phyloP scores from a whole-genome alignment of 1,140 invertebrate genomes.

The Ceratitis capitata region DNA sequence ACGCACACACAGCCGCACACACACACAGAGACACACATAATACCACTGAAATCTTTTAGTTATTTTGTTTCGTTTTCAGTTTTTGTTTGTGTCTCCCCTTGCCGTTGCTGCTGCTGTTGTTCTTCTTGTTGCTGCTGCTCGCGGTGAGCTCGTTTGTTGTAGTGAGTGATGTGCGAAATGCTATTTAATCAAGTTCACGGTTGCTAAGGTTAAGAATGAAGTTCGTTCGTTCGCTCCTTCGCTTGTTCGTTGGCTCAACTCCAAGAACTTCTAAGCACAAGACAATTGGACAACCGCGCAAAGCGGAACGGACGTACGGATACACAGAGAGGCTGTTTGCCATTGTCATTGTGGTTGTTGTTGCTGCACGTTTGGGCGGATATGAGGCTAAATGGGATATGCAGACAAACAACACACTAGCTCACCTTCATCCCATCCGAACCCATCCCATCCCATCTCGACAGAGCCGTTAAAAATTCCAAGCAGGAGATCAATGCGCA shows the following conservation, averaged over 20 bases:
- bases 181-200: constrained; percentile 59
- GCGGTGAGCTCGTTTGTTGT: not conserved
- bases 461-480: not conserved
- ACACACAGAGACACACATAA: not conserved
- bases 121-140: not conserved
- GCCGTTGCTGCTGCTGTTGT: not conserved
- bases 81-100: not conserved
- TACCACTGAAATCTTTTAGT: not conserved
- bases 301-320: too few species aligned
- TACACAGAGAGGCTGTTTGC: not conserved
- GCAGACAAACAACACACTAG: not conserved
- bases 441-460: not conserved
- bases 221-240: too few species aligned
- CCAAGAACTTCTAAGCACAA: constrained; percentile 46
- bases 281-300: not conserved
- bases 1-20: not conserved
- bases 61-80: not conserved
- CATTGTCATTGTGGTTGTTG: not conserved
- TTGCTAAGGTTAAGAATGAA: constrained; percentile 54
- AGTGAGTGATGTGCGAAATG: constrained; percentile 44
- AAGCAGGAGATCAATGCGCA: not conserved
- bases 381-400: constrained; percentile 26
- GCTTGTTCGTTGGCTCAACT: constrained; percentile 58
- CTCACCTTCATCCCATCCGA: not conserved
- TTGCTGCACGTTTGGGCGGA: not conserved